phyloP scores from a whole-genome alignment of 2,113 vertebrate species.

The Dasyprocta punctata region DNA sequence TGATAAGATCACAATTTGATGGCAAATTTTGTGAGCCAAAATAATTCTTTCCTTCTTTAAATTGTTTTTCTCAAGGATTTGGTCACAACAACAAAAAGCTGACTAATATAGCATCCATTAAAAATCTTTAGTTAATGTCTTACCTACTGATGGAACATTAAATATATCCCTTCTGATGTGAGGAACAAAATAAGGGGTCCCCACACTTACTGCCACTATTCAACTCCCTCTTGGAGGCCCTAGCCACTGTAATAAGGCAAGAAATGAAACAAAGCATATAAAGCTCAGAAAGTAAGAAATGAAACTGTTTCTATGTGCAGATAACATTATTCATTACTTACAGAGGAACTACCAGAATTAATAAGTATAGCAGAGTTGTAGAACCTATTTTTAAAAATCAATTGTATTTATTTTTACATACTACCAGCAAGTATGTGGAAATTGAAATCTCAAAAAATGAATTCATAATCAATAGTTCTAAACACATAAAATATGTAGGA shows the following conservation, averaged over 20 bases:
- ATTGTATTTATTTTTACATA: not conserved
- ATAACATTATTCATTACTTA: not conserved
- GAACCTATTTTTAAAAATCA: not conserved
- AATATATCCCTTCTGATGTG: not conserved
- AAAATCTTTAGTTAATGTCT: not conserved
- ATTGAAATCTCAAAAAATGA: not conserved
- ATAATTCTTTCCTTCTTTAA: not conserved
- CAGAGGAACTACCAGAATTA: not conserved
- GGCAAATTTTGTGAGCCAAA: not conserved
- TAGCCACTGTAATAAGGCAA: not conserved
- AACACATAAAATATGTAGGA: not conserved
- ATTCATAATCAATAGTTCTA: not conserved
- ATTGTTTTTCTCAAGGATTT: not conserved
- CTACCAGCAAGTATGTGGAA: not conserved
- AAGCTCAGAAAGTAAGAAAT: not conserved
- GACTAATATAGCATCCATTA: not conserved
- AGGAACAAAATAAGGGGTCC: not conserved
- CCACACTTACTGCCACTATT: not conserved
- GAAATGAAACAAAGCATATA: not conserved
- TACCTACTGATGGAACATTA: not conserved
- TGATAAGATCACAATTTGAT: not conserved
- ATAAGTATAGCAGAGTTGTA: not conserved
- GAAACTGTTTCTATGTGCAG: not conserved
- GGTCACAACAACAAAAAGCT: not conserved
- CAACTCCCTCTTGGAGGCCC: not conserved